Evolutionary conservation across 1,140 invertebrate species (phyloP).

Genomic region (Drosophila yakuba): DNA sequence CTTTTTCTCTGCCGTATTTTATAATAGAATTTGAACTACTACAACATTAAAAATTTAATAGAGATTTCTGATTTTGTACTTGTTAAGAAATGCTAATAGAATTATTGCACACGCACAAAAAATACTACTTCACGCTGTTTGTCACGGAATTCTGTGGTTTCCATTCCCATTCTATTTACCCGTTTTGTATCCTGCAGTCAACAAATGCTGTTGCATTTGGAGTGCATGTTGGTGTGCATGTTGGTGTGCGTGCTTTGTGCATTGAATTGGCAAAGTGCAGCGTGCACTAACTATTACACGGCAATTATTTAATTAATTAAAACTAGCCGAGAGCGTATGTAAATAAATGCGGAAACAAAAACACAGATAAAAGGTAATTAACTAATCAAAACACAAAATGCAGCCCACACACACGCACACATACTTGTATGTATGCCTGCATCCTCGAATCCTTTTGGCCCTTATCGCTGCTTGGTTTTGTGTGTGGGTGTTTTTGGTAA

Average conservation of each 20-base stretch:
- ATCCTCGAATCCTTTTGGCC: conserved; percentile 15
- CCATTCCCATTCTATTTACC: background rate
- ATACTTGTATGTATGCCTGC: background rate
- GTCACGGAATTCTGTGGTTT: conserved; percentile 19
- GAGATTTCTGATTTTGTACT: no score
- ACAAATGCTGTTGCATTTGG: conserved; percentile 1
- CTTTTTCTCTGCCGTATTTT: no score
- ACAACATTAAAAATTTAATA: background rate
- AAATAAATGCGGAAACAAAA: conserved; percentile 66
- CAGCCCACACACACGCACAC: conserved; percentile 12
- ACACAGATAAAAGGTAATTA: conserved; percentile 76
- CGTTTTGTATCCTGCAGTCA: background rate
- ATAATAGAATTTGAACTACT: no score
- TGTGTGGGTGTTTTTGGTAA: no score
- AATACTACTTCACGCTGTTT: background rate
- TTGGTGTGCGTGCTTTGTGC: conserved; percentile 15
- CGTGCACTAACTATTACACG: conserved; percentile 41
- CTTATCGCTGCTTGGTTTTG: background rate
- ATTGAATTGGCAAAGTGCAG: conserved; percentile 7
- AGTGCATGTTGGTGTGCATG: background rate
- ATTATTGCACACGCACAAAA: conserved; percentile 9
- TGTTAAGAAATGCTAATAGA: conserved; percentile 1
- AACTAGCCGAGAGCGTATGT: conserved; percentile 61
- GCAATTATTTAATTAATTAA: conserved; percentile 81
- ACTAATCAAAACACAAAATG: conserved; percentile 74